Evolutionary conservation across 1,140 invertebrate genomes (phyloP), one percentile per base, ranked within the genome.

Genomic region (Eulimnadia texana): DNA sequence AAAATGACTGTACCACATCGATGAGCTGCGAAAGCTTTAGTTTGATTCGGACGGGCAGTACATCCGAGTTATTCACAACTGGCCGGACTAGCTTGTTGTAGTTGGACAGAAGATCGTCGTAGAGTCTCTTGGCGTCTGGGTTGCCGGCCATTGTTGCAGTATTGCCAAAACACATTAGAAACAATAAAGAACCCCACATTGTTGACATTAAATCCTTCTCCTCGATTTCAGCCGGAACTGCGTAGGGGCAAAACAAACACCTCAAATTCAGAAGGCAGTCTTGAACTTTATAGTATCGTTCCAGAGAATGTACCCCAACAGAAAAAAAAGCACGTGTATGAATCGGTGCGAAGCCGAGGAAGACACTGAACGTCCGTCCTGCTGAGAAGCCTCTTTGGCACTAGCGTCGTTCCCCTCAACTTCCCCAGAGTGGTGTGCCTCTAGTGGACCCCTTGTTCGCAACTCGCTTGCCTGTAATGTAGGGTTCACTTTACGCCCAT

Each of bases 51-150:
- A 95, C 91, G 65, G 88, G 84, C 50, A 95, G 81, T 52, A 90
- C 89, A 71, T 94, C 90, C 49, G 89, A 90, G 65, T 89, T 92
- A 78, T 93, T 93, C 68, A 91, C 86, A 66, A 95, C 92, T 19
- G 92, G 92, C 62, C 92, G 78, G 61, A 95, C 91, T 60, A 95
- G 80, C 78, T 94, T 94, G 76, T 95, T 95, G 77, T 94, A 95
- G 76, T 94, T 93, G 69, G 88, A 90, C 50, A 95, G 80, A 25
- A 93, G 80, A 76, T 93, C 89, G 74, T 93, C 90, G 80, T 93
- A 93, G 55, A 93, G 82, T 65, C 90, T 80, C 76, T 93, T 92
- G 67, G 90, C 90, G 78, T 93, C 90, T 64, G 89, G 89, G 79
- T 93, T 93, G 66, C 86, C 87, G 72, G 33, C 33, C 33, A 42